These are phyloP conservation scores for Sternarchorhynchus goeldii DNA, from an alignment of 2,797 vertebrate species.

Conservation along the genomic window DNA sequence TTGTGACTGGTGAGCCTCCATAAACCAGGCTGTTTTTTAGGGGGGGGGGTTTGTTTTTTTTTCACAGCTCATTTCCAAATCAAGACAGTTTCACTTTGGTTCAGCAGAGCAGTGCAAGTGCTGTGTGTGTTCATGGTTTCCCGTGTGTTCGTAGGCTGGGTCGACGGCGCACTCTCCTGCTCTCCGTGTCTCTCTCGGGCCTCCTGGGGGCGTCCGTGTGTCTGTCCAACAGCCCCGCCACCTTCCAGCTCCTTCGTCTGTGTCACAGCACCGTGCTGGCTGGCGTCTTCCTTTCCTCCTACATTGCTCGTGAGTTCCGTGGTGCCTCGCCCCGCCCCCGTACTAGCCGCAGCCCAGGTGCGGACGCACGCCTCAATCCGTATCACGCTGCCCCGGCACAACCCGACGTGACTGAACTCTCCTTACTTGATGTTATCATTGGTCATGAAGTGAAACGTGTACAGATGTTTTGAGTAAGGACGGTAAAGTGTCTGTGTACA, in stretches of 20 bases:
- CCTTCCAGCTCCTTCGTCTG: slow-evolving; percentile 78
- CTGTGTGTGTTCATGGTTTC: background rate
- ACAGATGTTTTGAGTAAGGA: no score
- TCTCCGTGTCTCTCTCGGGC: slow-evolving; percentile 75
- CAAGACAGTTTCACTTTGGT: background rate
- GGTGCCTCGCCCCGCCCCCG: background rate
- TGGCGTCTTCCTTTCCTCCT: slow-evolving; percentile 82
- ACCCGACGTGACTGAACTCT: no score
- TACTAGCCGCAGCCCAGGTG: no score
- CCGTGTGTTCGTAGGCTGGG: slow-evolving; percentile 76
- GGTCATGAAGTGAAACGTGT: no score
- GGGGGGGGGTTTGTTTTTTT: background rate
- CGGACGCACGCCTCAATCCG: no score
- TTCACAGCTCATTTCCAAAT: background rate
- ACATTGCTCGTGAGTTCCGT: slow-evolving; percentile 77
- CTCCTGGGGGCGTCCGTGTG: slow-evolving; percentile 75
- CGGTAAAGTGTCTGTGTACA: no score
- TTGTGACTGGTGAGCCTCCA: slow-evolving; percentile 80
- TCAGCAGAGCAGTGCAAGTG: background rate
- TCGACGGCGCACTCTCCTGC: slow-evolving; percentile 76
- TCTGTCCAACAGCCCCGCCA: slow-evolving; percentile 70
- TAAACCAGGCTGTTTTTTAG: background rate
- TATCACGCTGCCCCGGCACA: no score
- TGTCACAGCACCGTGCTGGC: slow-evolving; percentile 77
- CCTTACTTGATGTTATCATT: no score